Conservation (phyloP, 2,888 invertebrate species). For the Tenthredo amoena region DNA sequence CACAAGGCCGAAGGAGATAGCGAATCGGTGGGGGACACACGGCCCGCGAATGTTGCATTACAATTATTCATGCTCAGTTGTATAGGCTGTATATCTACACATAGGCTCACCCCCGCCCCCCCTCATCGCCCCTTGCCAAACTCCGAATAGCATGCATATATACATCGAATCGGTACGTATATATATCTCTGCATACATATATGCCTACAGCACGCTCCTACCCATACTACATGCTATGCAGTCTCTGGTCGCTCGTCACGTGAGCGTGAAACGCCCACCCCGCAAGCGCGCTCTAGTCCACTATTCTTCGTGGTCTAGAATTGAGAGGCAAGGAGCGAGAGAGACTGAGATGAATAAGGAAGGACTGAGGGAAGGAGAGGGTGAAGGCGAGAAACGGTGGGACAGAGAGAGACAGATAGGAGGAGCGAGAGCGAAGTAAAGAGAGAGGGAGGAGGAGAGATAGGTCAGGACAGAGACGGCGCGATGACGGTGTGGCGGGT, state of each 20-base stretch:
- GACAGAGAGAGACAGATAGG: constrained; percentile 41
- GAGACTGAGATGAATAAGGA: constrained; percentile 11
- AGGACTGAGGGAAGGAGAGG: constrained; percentile 35
- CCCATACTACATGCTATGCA: constrained; percentile 47
- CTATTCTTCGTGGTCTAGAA: constrained; percentile 52
- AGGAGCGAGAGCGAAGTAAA: constrained; percentile 54
- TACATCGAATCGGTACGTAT: constrained; percentile 15
- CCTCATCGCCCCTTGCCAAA: neutral
- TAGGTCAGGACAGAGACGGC: constrained; percentile 56
- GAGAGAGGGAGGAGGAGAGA: constrained; percentile 52
- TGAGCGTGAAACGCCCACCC: constrained; percentile 65
- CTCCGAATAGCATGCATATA: constrained; percentile 4
- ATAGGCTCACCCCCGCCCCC: constrained; percentile 1
- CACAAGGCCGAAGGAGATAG: constrained; percentile 37
- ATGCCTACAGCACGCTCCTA: constrained; percentile 41
- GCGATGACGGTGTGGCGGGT: constrained; percentile 37
- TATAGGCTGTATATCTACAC: constrained; percentile 38
- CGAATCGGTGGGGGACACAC: constrained; percentile 26
- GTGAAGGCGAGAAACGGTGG: constrained; percentile 36
- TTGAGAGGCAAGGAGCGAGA: constrained; percentile 45
- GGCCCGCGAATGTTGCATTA: constrained; percentile 45
- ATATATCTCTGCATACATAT: neutral
- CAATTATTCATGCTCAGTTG: constrained; percentile 42
- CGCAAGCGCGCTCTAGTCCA: constrained; percentile 59
- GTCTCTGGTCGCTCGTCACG: constrained; percentile 48